These are phyloP conservation scores for Diplolepis rosae DNA, from an alignment of 2,888 invertebrate species.

Conservation along the genomic window DNA sequence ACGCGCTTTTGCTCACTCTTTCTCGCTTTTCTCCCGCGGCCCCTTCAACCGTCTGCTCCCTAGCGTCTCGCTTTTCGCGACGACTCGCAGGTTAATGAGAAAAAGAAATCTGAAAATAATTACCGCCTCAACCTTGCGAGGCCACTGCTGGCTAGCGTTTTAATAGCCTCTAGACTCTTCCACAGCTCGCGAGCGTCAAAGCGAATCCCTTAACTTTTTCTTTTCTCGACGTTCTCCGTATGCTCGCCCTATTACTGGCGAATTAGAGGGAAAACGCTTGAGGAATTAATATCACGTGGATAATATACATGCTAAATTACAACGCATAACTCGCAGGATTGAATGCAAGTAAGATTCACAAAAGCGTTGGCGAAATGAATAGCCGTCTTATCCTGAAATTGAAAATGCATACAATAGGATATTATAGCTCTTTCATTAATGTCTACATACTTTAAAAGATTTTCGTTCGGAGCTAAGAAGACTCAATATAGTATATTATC, in stretches of 20 bases:
- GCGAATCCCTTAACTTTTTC: neutral
- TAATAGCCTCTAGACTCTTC: neutral
- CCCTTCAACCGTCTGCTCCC: slow-evolving; percentile 40
- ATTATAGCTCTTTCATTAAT: too few species aligned
- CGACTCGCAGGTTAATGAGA: slow-evolving; percentile 51
- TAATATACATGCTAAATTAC: neutral
- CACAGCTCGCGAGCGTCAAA: neutral
- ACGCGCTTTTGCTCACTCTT: slow-evolving; percentile 40
- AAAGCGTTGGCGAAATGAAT: too few species aligned
- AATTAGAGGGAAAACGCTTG: neutral
- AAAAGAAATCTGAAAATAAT: slow-evolving; percentile 60
- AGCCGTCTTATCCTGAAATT: too few species aligned
- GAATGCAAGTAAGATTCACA: neutral
- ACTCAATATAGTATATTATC: too few species aligned
- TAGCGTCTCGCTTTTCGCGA: slow-evolving; percentile 43
- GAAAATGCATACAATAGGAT: too few species aligned
- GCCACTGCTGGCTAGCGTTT: slow-evolving; percentile 39
- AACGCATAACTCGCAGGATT: neutral
- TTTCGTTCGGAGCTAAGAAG: too few species aligned
- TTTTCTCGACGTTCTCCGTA: neutral
- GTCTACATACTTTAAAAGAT: too few species aligned
- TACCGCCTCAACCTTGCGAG: slow-evolving; percentile 51
- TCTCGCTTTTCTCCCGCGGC: slow-evolving; percentile 38
- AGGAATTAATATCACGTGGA: slow-evolving; percentile 2
- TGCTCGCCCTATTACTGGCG: neutral